Conservation (phyloP, 1,140 invertebrate species). For the Heliothis virescens region DNA sequence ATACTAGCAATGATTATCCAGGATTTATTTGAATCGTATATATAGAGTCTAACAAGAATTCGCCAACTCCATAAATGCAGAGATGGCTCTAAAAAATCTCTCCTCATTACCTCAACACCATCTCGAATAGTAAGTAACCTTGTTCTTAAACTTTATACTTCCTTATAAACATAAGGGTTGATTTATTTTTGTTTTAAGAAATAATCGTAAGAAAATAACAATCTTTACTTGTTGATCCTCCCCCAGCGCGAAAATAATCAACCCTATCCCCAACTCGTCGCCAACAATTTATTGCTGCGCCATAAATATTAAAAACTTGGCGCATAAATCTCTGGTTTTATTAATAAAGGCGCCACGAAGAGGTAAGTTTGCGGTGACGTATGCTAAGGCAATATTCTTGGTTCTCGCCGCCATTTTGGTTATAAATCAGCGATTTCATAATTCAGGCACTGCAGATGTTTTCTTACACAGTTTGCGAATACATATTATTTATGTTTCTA, state of each 20-base stretch:
- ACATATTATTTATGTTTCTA: not conserved
- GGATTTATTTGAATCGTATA: too few relatives aligned
- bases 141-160: too few relatives aligned
- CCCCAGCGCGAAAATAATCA: constrained; percentile 78
- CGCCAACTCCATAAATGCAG: too few relatives aligned
- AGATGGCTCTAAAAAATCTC: too few relatives aligned
- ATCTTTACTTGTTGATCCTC: constrained; percentile 74
- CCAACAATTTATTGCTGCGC: constrained; percentile 80
- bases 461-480: not conserved
- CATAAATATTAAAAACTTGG: constrained; percentile 85
- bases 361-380: constrained; percentile 62
- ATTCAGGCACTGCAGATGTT: constrained; percentile 6
- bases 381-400: constrained; percentile 62
- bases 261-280: constrained; percentile 78
- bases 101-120: too few relatives aligned
- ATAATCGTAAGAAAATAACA: constrained; percentile 30
- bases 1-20: too few relatives aligned
- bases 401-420: constrained; percentile 19
- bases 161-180: too few relatives aligned
- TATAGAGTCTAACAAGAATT: too few relatives aligned
- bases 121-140: too few relatives aligned
- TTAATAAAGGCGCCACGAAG: constrained; percentile 72
- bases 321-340: constrained; percentile 79
- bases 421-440: constrained; percentile 43
- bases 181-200: not conserved